Base-by-base conservation (phyloP, 2,113 vertebrate species). In the Oxyruncus cristatus region DNA sequence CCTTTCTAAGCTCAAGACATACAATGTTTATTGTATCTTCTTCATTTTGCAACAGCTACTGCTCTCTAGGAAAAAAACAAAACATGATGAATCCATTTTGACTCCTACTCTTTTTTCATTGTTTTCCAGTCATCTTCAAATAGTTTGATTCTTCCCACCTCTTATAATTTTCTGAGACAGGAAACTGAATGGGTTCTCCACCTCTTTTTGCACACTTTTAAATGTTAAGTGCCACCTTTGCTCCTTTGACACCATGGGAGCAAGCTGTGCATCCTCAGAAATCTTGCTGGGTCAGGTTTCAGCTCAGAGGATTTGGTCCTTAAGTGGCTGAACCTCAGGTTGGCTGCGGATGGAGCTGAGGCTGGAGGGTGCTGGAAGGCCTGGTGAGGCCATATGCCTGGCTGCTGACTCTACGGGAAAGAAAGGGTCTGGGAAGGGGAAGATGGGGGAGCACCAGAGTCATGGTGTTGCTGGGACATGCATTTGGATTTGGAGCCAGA, bases 311-410 rank as follows among this genome's bases (percentile, higher is more conserved):
- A 17, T 19, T 24, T 63, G 42, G 4, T 32, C 32, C 39, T 82
- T 46, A 26, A 9, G 22, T 23, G 39, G 28, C 1, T 63, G 28
- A 63, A 47, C 4, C 12, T 50, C 23, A n/a, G 49, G 10, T 1
- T 27, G 85, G 22, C 3, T 65, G 41, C 55, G 50, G 46, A 18
- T 61, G 46, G 39, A 70, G 33, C 55, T 46, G 81, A 41, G 35
- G 19, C 56, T 77, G 53, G 30, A 55, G n/a, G n/a, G 39, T 32
- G n/a, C 35, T 46, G 49, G 26, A 44, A 41, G 30, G 10, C 2
- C 26, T 30, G 0, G 3, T 0, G 0, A 7, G 55, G 14, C 32
- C 7, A 0, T 0, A 2, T 39, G 26, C 47, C 17, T 3, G 8
- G 7, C n/a, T 72, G 52, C 47, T 53, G 39, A 15, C 8, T 19